These are phyloP conservation scores for Kryptolebias marmoratus DNA, from an alignment of 2,113 vertebrate genomes.

Conservation along the genomic window DNA sequence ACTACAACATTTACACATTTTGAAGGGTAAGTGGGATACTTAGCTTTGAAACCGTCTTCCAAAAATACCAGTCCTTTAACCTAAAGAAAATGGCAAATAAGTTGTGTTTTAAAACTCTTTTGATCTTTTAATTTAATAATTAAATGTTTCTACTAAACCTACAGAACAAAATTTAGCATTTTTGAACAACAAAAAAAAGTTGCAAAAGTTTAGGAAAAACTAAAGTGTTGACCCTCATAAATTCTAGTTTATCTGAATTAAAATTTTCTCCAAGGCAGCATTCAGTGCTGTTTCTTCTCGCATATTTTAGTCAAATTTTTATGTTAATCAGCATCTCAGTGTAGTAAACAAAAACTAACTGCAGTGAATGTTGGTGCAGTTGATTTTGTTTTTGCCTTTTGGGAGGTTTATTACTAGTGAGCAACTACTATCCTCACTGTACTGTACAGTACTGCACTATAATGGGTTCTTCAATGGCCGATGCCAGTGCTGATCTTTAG, in stretches of 20 bases:
- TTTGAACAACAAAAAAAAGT: constrained; percentile 4
- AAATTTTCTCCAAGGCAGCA: constrained; percentile 10
- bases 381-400: too few relatives aligned
- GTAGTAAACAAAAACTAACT: background rate
- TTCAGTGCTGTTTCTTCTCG: constrained; percentile 3
- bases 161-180: background rate
- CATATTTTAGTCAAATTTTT: background rate
- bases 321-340: background rate
- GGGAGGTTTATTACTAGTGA: too few relatives aligned
- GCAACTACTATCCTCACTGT: too few relatives aligned
- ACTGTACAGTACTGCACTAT: too few relatives aligned
- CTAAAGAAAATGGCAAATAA: too few relatives aligned
- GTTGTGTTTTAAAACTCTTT: too few relatives aligned
- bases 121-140: too few relatives aligned
- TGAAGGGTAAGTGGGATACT: background rate
- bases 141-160: background rate
- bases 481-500: too few relatives aligned
- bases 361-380: background rate
- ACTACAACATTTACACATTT: background rate
- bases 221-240: background rate
- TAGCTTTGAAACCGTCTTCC: background rate
- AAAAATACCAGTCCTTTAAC: too few relatives aligned
- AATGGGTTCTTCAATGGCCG: too few relatives aligned
- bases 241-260: background rate
- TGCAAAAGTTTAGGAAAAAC: constrained; percentile 24